Evolutionary conservation across 2,888 invertebrate genomes (phyloP), one percentile per base, ranked within the genome.

Genomic region (Anthrax anthrax): DNA sequence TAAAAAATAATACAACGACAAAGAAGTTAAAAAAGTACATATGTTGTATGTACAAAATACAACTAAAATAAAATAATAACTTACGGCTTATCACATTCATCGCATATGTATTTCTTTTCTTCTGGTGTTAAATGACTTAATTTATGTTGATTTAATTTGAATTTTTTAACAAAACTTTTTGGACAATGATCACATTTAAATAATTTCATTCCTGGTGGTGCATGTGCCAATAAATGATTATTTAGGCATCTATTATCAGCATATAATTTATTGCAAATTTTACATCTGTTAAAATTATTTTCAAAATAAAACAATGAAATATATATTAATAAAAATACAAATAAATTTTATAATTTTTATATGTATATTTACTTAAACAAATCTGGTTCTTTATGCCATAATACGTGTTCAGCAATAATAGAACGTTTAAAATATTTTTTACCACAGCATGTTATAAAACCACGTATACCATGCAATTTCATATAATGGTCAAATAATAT

Each of bases 81-180:
- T 50, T 50, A 65, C 65, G 63, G 60, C 48, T 60, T 61, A 9
- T 61, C 58, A 42, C 66, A 66, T 6, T 61, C 57, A 14, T 59
- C 54, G 39, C 66, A 67, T 2, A 60, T 59, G 42, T 50, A 53
- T 38, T 51, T 50, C 38, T 55, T 55, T 36, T 55, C 54, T 44
- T 37, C 50, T 14, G 51, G 44, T 18, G 43, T 43, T 39, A 55
- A 47, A 39, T 55, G 55, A 10, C 52, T 51, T 3, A 56, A 18
- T 37, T 50, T 53, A 44, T 57, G 57, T n/a, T 57, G 53, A 10
- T 56, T 50, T 18, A 55, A 49, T 18, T 52, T 52, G 37, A 52
- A 54, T 45, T 55, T 56, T 38, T 56, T 55, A 1, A 53, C 43
- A 46, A 56, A 57, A 3, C 50, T 48, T 39, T 57, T 57, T 5